Evolutionary conservation across 2,113 vertebrate genomes (phyloP).

Genomic region (Salvator merianae): DNA sequence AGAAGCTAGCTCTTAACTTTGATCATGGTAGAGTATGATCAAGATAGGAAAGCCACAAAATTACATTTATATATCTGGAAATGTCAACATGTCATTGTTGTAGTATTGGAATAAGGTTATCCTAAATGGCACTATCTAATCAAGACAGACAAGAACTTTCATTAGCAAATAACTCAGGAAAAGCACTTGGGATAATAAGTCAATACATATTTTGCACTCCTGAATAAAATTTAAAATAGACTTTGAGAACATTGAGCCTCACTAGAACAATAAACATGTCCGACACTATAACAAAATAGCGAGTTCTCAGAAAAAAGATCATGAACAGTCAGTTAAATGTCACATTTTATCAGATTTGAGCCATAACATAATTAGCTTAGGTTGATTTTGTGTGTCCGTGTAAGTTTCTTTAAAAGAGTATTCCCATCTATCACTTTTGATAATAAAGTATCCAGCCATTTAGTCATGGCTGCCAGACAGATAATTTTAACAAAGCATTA

Average conservation of each 20-base stretch:
- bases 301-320: background rate
- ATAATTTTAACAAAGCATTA: slow-evolving; percentile 10
- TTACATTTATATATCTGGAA: background rate
- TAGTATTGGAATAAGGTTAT: slow-evolving; percentile 47
- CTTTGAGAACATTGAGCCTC: background rate
- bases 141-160: slow-evolving; percentile 47
- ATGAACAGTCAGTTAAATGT: background rate
- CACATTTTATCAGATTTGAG: slow-evolving; percentile 34
- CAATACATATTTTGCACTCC: slow-evolving; percentile 40
- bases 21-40: background rate
- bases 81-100: slow-evolving; percentile 37
- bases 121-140: slow-evolving; percentile 60
- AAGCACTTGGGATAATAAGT: slow-evolving; percentile 51
- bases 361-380: background rate
- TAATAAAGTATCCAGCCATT: slow-evolving; percentile 33
- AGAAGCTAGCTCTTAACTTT: background rate
- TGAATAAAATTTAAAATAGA: slow-evolving; percentile 21
- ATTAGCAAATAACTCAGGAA: slow-evolving; percentile 43
- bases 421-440: slow-evolving; percentile 31
- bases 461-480: slow-evolving; percentile 21
- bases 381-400: background rate
- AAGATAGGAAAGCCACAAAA: background rate
- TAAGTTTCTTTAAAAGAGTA: background rate
- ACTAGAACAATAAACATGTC: slow-evolving; percentile 17
- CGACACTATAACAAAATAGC: background rate